These are phyloP conservation scores for Loxodonta africana DNA, from an alignment of 2,113 vertebrate genomes.

Conservation along the genomic window DNA sequence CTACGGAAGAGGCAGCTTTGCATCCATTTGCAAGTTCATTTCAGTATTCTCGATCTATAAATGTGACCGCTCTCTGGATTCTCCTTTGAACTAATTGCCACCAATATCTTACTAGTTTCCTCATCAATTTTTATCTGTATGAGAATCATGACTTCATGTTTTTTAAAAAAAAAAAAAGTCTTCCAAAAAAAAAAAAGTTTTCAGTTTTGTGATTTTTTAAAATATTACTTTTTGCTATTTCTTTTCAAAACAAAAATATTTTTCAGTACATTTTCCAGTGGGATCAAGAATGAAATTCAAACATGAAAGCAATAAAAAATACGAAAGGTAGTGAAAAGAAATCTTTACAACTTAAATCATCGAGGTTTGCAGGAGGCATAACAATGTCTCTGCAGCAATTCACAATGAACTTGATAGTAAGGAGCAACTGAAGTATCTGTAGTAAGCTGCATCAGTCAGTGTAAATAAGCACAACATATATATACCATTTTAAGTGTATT, in stretches of 20 bases:
- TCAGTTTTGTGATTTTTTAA: constrained; percentile 25
- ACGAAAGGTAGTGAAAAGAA: not conserved
- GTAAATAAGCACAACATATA: not conserved
- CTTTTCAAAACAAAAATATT: not conserved
- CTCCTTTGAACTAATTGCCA: not conserved
- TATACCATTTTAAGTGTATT: not conserved
- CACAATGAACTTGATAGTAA: not conserved
- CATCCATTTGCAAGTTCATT: not conserved
- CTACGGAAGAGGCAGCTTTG: not conserved
- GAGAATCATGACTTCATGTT: not conserved
- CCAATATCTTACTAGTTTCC: not conserved
- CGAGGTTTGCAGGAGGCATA: not conserved
- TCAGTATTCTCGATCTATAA: not conserved
- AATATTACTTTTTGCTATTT: not conserved
- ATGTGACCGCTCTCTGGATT: not conserved
- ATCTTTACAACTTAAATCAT: not conserved
- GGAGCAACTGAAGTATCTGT: not conserved
- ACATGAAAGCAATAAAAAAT: not conserved
- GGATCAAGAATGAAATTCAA: not conserved
- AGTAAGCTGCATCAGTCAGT: not conserved
- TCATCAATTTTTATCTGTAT: not conserved
- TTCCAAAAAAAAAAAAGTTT: not conserved
- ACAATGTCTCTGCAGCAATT: not conserved
- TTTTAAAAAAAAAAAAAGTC: not conserved
- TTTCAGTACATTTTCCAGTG: not conserved